Base-by-base conservation (phyloP, 2,113 vertebrate species). In the Sebastes fasciatus region DNA sequence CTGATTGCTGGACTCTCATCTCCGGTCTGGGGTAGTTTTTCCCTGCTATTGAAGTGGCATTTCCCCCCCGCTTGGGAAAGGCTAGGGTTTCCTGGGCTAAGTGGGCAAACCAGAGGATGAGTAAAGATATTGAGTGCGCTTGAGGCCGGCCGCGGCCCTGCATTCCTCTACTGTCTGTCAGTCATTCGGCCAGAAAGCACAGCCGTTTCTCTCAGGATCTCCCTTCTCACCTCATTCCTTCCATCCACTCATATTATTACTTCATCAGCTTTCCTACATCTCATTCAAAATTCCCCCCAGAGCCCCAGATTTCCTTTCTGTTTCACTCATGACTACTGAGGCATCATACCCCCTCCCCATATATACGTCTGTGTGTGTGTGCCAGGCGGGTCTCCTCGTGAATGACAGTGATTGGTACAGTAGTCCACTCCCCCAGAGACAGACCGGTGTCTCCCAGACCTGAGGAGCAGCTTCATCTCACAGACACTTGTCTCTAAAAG, bases 61-160 rank as follows among this genome's bases (percentile, higher is more conserved):
- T 88, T 90, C 51, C 67, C 81, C 34, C 73, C 52, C 60, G 70
- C 84, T 89, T 76, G 58, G 79, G 85, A 79, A 80, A 75, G 78
- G 83, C 86, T 92, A 34, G 77, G 75, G 87, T 93, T 94, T 93
- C 91, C 79, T 58, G 34, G 57, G 40, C 75, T 92, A 91, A 93
- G 86, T 91, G 89, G 89, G 61, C 69, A 74, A 69, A 82, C 70
- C 82, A 69, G 74, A 88, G 86, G 86, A 92, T 89, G 91, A 84
- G 84, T 86, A 82, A 67, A 86, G 88, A 84, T 82, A 78, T 61
- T 87, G 61, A 77, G 71, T 80, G 67, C 1, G 21, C 77, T 65
- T 75, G 9, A 73, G 57, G 55, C 80, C 77, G 26, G 68, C 43
- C 43, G 10, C 57, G 52, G 63, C 51, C 52, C 69, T 79, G 74